phyloP scores from a whole-genome alignment of 2,113 vertebrate species.

The Xenus cinereus region DNA sequence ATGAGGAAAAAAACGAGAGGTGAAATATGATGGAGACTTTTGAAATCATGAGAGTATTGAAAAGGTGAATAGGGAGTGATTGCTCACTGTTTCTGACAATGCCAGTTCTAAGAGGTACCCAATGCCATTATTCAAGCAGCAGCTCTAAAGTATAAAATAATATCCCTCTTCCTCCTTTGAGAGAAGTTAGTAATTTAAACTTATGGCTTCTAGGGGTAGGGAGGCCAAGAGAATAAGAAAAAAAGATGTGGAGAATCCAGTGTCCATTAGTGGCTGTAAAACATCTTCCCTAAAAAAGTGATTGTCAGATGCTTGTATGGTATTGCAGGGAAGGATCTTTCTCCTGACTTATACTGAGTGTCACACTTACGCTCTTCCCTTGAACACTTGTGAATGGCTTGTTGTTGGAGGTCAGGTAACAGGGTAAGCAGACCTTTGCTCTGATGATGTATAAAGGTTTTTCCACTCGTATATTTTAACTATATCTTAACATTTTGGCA shows the following conservation, averaged over 20 bases:
- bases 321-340: background rate
- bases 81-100: slow-evolving; percentile 57
- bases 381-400: background rate
- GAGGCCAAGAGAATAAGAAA: background rate
- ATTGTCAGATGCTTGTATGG: background rate
- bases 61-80: slow-evolving; percentile 61
- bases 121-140: slow-evolving; percentile 33
- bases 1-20: background rate
- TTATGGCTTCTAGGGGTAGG: background rate
- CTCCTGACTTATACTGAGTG: rapidly evolving
- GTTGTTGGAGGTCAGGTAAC: background rate
- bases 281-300: background rate
- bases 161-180: background rate
- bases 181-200: slow-evolving; percentile 11
- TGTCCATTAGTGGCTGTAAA: background rate
- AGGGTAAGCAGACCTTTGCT: background rate
- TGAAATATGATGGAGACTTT: slow-evolving; percentile 26
- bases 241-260: background rate
- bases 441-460: background rate
- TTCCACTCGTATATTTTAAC: background rate
- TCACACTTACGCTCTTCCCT: rapidly evolving
- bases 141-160: background rate
- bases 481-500: background rate
- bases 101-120: slow-evolving; percentile 16
- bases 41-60: slow-evolving; percentile 50